Base-by-base conservation (phyloP, 37 sponge, comb jelly and placozoan genomes). In the Dysidea cf. avara region DNA sequence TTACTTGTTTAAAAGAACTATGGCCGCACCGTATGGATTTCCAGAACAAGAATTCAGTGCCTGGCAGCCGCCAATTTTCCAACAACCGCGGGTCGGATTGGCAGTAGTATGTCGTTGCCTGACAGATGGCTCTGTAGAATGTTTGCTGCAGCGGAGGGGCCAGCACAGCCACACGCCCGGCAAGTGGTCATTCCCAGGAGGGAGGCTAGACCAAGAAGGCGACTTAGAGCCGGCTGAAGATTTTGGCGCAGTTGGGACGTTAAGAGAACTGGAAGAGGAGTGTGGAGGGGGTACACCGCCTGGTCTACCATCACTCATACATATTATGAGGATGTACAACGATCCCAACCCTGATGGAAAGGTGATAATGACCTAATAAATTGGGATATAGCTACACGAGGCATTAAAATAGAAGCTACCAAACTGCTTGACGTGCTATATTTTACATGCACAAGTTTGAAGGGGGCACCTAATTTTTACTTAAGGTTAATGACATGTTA, bases 111-210 rank as follows among this genome's bases (percentile, higher is more conserved):
- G 88, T 38, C 66, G 78, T 1, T 87, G 88, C 62, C 16, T 38
- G 0, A 35, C 65, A 20, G 85, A 77, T 28, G 69, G 61, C 37
- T 54, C 37, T 31, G 85, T 84, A 37, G 66, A 84, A 39, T 77
- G 78, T 39, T 52, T 84, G 47, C 73, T 84, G 12, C 72, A 77
- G 28, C 69, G 51, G 38, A 34, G 85, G 29, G 85, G 85, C 16
- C 72, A 52, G 17, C 30, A 71, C 4, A 72, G 65, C 14, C 34
- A 54, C 20, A 66, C 87, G 2, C 87, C 92, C 2, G 58, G 76
- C 72, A 91, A 91, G 73, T 91, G 92, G 92, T 86, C 87, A 2
- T 91, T 91, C 35, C 92, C 92, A 0, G 92, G 92, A 25, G 92
- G 92, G 6, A 68, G 86, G 48, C 60, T 91, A 56, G 86, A 76